These are phyloP conservation scores for Cherax destructor DNA, from an alignment of 1,140 invertebrate species.

Conservation along the genomic window DNA sequence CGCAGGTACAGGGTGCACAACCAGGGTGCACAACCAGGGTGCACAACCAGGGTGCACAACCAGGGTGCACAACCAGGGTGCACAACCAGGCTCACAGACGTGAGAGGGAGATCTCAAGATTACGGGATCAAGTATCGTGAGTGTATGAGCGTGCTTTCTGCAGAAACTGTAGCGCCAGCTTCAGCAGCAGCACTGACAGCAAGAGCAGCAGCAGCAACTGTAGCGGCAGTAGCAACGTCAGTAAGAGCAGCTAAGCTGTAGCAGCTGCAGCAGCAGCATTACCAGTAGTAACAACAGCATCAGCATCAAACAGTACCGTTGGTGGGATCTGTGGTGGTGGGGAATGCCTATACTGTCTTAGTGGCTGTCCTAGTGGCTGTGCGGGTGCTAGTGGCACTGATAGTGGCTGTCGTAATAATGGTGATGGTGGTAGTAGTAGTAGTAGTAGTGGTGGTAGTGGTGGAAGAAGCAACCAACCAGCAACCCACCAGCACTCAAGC, in stretches of 20 bases:
- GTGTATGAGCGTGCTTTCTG: no score
- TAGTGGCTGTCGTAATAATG: not conserved
- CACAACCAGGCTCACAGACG: not conserved
- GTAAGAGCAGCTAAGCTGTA: not conserved
- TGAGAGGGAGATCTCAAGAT: not conserved
- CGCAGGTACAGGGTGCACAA: not conserved
- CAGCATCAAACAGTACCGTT: no score
- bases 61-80: no score
- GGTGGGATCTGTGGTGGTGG: no score
- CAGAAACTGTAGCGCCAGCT: no score
- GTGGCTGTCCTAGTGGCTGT: not conserved
- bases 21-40: no score
- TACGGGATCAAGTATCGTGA: no score
- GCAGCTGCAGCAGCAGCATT: no score
- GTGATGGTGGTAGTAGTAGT: not conserved
- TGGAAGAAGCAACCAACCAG: not conserved
- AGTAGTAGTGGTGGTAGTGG: not conserved
- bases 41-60: no score
- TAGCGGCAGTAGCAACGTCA: not conserved
- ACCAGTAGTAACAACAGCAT: no score
- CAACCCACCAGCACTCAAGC: no score
- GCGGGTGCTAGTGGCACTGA: not conserved
- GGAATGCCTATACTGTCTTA: no score
- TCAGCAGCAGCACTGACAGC: not conserved
- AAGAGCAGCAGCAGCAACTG: not conserved